Base-by-base conservation (phyloP, 2,797 vertebrate genomes). In the Ptychadena robeensis region DNA sequence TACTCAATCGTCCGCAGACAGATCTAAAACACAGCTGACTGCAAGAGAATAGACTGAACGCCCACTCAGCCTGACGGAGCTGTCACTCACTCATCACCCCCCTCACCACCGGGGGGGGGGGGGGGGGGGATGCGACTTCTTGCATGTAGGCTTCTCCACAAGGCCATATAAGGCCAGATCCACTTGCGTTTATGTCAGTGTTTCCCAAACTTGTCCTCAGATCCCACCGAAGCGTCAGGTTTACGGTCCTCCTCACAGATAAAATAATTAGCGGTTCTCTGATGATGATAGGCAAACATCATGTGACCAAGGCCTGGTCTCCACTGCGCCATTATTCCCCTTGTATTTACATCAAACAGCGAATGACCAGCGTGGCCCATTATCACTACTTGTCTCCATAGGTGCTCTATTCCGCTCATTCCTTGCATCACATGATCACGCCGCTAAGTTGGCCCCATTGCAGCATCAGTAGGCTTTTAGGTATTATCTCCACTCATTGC, bases 1-100 rank as follows among this genome's bases (percentile, higher is more conserved):
- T 80, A 48, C 34, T 44, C 79, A 80, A 38, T 27, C 57, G 11
- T 25, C 79, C 53, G 53, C 68, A 80, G 79, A 80, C 79, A 72
- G 57, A 71, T 5, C 31, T 64, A 34, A 44, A 63, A 64, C 61
- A 64, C 79, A 80, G 79, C 69, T 72, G 79, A 80, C 68, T 57
- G 28, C 18, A 68, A 35, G 77, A 31, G 34, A 79, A 37, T 35
- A 69, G 67, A 69, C 22, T 11, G 30, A 32, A 64, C 68, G 28
- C 78, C 78, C 68, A 72, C 57, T 72, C 78, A 71, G 6, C 15
- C 14, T 69, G 66, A 79, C n/a, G n/a, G 37, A 38, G 27, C n/a
- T 28, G 75, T 9, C 15, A 9, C 22, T 4, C 22, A 57, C 18
- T 14, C 9, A 22, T 30, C 40, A 15, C 35, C 61, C 34, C 61